Conservation (phyloP, 37 sponge, comb jelly and placozoan species). For the Dysidea cf. avara region DNA sequence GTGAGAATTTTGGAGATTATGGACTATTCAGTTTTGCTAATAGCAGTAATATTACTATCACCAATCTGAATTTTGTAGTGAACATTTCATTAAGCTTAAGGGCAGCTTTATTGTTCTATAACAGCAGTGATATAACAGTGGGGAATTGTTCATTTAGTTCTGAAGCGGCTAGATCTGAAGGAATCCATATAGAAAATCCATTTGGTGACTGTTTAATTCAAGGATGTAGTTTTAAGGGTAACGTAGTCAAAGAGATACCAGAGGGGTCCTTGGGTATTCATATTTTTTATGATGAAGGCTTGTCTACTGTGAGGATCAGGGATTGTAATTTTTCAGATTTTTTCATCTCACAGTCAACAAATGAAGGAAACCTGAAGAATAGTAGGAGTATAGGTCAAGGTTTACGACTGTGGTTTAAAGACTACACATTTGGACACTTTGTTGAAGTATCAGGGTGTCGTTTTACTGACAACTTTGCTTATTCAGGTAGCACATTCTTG, state of each 20-base stretch:
- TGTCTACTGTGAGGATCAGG: too few species aligned
- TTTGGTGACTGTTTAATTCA: too few species aligned
- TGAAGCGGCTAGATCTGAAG: too few species aligned
- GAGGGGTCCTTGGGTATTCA: too few species aligned
- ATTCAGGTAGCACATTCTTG: conserved; percentile 22
- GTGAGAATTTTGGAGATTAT: neutral
- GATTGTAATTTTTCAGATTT: too few species aligned
- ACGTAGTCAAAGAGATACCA: too few species aligned
- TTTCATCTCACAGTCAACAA: too few species aligned
- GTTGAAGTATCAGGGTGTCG: conserved; percentile 28
- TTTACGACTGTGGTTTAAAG: conserved; percentile 21
- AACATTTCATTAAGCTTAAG: conserved; percentile 8
- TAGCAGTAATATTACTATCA: conserved; percentile 45
- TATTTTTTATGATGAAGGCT: too few species aligned
- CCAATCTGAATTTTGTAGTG: conserved; percentile 27
- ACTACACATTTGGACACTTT: conserved; percentile 12
- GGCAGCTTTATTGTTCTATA: conserved; percentile 16
- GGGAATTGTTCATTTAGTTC: conserved; percentile 8
- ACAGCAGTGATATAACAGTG: conserved; percentile 14
- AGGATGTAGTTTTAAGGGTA: too few species aligned
- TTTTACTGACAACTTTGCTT: conserved; percentile 8
- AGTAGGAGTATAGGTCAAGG: too few species aligned
- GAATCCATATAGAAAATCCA: too few species aligned
- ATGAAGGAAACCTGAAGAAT: too few species aligned
- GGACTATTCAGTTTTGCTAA: conserved; percentile 32